A percentile compares a stretch with the other conserved stretches of the same genome.
Evolutionary conservation across 2,888 invertebrate species (phyloP).

Genomic region (Plagodis dolabraria): DNA sequence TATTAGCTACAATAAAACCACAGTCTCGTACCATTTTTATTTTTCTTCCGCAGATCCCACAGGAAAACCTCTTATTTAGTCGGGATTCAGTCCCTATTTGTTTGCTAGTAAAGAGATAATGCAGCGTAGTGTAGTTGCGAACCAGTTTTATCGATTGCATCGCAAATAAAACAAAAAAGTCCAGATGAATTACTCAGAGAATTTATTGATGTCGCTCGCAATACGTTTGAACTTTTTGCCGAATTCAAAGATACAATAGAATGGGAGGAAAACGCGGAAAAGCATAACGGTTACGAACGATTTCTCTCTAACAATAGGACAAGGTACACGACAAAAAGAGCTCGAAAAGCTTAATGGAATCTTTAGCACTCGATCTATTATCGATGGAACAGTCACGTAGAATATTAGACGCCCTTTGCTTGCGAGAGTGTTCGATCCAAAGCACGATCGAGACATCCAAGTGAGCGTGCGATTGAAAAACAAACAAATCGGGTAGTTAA

Average conservation of each 20-base stretch:
- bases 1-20: conserved; percentile 59
- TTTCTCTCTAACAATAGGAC: conserved; percentile 70
- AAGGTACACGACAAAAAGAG: conserved; percentile 49
- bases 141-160: conserved; percentile 40
- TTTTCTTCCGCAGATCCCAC: conserved; percentile 34
- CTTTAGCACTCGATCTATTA: conserved; percentile 63
- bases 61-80: conserved; percentile 48
- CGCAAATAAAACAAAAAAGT: conserved; percentile 27
- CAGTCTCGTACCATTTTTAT: conserved; percentile 54
- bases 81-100: conserved; percentile 56
- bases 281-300: conserved; percentile 71
- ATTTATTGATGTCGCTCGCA: conserved; percentile 25
- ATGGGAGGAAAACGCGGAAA: conserved; percentile 61
- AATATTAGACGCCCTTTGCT: conserved; percentile 69
- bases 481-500: conserved; percentile 55
- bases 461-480: conserved; percentile 55
- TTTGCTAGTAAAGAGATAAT: conserved; percentile 53
- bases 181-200: conserved; percentile 24
- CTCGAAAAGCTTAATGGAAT: conserved; percentile 64
- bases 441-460: conserved; percentile 47
- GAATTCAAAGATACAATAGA: conserved; percentile 44
- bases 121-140: conserved; percentile 37
- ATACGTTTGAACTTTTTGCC: conserved; percentile 32
- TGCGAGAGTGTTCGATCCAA: conserved; percentile 40
- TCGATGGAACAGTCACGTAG: conserved; percentile 73